Evolutionary conservation across 64 coral and sea anemone genomes (phyloP), one percentile per base, ranked within the genome.

Genomic region (Stylophora pistillata): DNA sequence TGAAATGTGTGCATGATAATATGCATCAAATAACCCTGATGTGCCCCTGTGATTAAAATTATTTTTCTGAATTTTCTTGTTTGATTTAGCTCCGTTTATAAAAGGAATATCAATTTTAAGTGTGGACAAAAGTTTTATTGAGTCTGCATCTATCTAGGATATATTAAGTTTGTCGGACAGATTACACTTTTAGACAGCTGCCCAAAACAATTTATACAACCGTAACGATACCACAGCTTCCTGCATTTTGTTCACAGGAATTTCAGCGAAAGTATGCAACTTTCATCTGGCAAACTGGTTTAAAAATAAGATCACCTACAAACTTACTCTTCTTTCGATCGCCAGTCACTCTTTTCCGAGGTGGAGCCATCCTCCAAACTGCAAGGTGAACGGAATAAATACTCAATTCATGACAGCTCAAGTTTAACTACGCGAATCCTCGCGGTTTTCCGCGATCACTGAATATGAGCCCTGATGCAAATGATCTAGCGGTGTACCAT

Each of bases 301-400:
- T 57, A 53, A 47, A 68, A 68, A 68, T 68, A 1, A 10, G 53
- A 16, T 23, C 34, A 76, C 41, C 57, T 69, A 78, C 31, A 55
- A 68, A 34, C 81, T 86, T 91, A 76, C 59, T 71, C 52, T 91
- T 91, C 28, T 85, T 91, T 56, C 20, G 56, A 86, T 86, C 89
- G 11, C 72, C 81, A 15, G 27, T 86, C 60, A 86, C 74, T 70
- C 89, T 91, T 60, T 91, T 91, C 6, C 89, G 81, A 73, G 89
- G 80, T 57, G 89, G 89, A 77, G 89, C 89, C 89, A 91, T 91
- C 33, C 5, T 82, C 30, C 16, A 17, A 68, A 27, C 7, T 9
- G 7, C 37, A 47, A 47, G 3, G 12, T 25, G 21, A 53, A 23
- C 41, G n/a, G 34, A 74, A 74, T 74, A 74, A 37, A 63, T 18